Base-by-base conservation (phyloP, 2,888 invertebrate genomes). In the Dryadula phaetusa region DNA sequence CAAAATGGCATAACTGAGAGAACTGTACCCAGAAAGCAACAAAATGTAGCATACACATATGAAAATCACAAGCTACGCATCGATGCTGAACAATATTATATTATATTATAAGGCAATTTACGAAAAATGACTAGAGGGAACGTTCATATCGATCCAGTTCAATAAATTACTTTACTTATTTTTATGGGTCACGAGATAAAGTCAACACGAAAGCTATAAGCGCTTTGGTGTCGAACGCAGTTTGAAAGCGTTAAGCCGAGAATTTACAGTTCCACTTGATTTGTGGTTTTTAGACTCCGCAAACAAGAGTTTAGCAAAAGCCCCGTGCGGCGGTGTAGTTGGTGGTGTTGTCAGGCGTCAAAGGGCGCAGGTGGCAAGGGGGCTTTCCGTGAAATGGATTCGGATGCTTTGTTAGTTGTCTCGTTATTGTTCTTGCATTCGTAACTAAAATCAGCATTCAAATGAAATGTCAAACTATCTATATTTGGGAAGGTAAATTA, bases 261-360 rank as follows among this genome's bases (percentile, higher is more conserved):
- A 64, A 66, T 77, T 56, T 40, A 56, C 40, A 77, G 78, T 74
- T 75, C 66, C 74, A 76, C 78, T 82, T 82, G 82, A 85, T 86
- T 84, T 87, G 83, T 82, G 83, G 82, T 79, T 79, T 81, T 77
- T 75, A 62, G 78, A 76, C 74, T 75, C 74, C 76, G 72, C 79
- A 82, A 84, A 82, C 79, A 81, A 76, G 76, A 75, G 73, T 70
- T 63, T 70, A 61, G 68, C 71, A 66, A 70, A 53, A 66, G 58
- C 71, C 62, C 37, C 22, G 37, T 34, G 32, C 66, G 16, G n/a
- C 28, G 28, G 44, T 7, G 53, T 34, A 14, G 56, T 40, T 22
- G 40, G 56, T 56, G 22, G 54, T 10, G 37, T n/a, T 37, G 40
- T 40, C 22, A 16, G n/a, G 40, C n/a, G 22, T 56, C 40, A 56